Conservation (phyloP, 2,888 invertebrate species). For the Drosophila anomalata region DNA sequence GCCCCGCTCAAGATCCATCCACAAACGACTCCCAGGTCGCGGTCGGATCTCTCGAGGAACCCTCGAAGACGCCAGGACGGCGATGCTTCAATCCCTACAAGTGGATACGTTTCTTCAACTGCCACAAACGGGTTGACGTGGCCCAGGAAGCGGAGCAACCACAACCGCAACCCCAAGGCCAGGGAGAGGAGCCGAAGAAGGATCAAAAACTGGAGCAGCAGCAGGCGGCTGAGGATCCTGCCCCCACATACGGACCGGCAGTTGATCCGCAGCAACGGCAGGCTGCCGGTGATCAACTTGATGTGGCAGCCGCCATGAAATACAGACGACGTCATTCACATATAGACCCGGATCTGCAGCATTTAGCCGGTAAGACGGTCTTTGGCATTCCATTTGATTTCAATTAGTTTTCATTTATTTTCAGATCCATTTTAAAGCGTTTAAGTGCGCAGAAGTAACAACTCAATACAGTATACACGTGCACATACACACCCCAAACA, state of each 20-base stretch:
- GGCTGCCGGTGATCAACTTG: conserved; percentile 9
- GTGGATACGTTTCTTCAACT: conserved; percentile 20
- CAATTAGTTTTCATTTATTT: neutral
- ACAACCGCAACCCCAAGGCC: neutral
- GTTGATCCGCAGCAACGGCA: neutral
- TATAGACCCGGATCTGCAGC: neutral
- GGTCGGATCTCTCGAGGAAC: neutral
- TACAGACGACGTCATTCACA: neutral
- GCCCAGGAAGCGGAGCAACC: neutral
- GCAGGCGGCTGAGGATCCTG: neutral
- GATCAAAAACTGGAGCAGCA: neutral
- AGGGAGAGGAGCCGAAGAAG: neutral
- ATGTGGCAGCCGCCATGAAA: neutral
- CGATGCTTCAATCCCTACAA: conserved; percentile 3
- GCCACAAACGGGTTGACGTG: neutral
- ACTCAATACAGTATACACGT: neutral
- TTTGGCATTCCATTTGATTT: neutral
- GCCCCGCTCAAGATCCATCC: neutral
- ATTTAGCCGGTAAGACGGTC: conserved; percentile 1
- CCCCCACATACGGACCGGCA: conserved; percentile 8
- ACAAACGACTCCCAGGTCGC: neutral
- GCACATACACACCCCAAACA: neutral
- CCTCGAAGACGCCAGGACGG: neutral
- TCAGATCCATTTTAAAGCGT: neutral
- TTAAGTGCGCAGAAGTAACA: neutral